Evolutionary conservation across 2,888 invertebrate genomes (phyloP), one percentile per base, ranked within the genome.

Genomic region (Stenodema calcarata): DNA sequence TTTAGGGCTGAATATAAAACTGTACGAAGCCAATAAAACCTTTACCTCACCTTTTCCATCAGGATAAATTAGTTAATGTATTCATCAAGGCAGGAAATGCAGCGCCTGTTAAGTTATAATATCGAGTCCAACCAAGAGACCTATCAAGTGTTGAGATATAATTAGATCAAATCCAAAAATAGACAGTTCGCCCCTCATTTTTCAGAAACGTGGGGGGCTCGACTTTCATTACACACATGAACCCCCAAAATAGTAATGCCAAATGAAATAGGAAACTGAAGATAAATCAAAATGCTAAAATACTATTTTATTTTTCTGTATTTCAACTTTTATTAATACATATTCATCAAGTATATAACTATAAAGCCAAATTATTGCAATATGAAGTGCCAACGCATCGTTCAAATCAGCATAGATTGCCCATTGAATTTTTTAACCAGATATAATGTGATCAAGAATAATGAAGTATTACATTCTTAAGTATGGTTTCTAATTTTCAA

Each of bases 331-430:
- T 12, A 73, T 70, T 75, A 84, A 47, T 84, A 84, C 84, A 84
- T 84, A 79, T 84, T 47, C 69, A 84, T 44, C 62, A 75, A 76
- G 30, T 76, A 76, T 16, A 78, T 62, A 79, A 79, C 79, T 69
- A 78, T 62, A 86, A 86, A 78, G 78, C 86, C 86, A 86, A 85
- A 86, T 86, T 84, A 86, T 86, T 86, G 86, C 86, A 86, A 42
- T 78, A 41, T 69, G 70, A 86, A 79, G 78, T 79, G 78, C 79
- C 44, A 42, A n/a, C 69, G 44, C 84, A 84, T 73, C 70, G 62
- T 69, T 82, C 82, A 54, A 82, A 62, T 62, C 30, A 54, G 73
- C 42, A n/a, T n/a, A 84, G 73, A 75, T 73, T 27, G 44, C 84
- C 84, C 75, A 54, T 30, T 80, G 28, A 54, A 54, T 28, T 54